phyloP scores from a whole-genome alignment of 1,140 invertebrate genomes.

The Hydropsyche tenuis region DNA sequence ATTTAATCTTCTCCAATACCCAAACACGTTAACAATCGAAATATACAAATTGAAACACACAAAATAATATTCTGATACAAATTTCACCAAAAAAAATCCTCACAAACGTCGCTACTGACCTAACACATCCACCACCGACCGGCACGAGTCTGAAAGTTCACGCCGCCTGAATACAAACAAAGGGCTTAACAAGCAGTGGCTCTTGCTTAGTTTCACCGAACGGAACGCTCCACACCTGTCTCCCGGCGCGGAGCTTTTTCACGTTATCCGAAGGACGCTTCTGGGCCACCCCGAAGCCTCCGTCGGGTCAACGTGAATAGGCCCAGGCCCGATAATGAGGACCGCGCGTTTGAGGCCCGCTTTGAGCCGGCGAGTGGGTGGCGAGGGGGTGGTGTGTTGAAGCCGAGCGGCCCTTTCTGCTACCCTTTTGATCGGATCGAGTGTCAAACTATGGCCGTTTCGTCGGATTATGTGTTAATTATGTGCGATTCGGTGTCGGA shows the following conservation, averaged over 20 bases:
- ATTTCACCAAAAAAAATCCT: too few relatives aligned
- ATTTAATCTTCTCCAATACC: too few relatives aligned
- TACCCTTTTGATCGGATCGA: neutral
- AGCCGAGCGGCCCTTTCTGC: neutral
- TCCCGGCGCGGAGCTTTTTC: neutral
- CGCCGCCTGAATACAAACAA: slow-evolving; percentile 37
- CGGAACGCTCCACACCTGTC: slow-evolving; percentile 2
- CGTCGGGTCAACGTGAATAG: slow-evolving; percentile 21
- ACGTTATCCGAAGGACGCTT: too few relatives aligned
- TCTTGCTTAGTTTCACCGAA: too few relatives aligned
- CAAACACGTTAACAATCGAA: too few relatives aligned
- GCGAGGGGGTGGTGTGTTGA: too few relatives aligned
- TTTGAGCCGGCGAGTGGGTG: too few relatives aligned
- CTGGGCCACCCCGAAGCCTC: neutral
- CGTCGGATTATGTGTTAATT: neutral
- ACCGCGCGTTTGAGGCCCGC: too few relatives aligned
- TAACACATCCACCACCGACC: neutral
- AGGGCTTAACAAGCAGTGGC: slow-evolving; percentile 34
- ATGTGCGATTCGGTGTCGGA: too few relatives aligned
- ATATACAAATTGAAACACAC: too few relatives aligned
- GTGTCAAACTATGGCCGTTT: neutral
- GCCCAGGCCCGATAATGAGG: slow-evolving; percentile 10
- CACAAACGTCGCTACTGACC: too few relatives aligned
- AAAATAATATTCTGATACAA: too few relatives aligned
- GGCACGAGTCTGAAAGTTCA: slow-evolving; percentile 27